A percentile compares a stretch with the other conserved stretches of the same genome.
Evolutionary conservation across 2,797 vertebrate species (phyloP).

Genomic region (Halcyon chelicuti): DNA sequence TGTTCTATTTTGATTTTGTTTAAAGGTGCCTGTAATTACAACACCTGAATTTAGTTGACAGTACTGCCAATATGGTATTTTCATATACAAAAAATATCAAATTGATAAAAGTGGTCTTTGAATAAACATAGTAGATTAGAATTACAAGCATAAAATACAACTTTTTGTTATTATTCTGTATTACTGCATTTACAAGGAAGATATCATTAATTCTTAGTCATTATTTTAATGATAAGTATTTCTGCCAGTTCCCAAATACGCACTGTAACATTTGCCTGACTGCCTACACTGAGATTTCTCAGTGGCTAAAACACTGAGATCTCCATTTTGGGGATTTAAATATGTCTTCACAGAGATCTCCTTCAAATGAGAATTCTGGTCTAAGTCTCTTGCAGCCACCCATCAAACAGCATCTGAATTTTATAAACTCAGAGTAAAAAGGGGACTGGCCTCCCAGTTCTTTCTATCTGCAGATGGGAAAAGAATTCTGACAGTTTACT

Average conservation of each 20-base stretch:
- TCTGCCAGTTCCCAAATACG: not conserved
- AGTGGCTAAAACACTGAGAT: not conserved
- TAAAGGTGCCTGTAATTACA: not conserved
- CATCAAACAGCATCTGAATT: not conserved
- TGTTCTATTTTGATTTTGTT: not conserved
- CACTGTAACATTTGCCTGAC: not conserved
- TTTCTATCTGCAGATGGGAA: not conserved
- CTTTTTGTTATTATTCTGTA: not conserved
- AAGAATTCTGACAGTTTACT: not conserved
- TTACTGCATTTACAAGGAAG: not conserved
- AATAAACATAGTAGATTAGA: not conserved
- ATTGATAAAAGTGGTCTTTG: not conserved
- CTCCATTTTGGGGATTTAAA: not conserved
- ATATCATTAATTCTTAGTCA: not conserved
- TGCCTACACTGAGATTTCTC: not conserved
- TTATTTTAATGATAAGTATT: not conserved
- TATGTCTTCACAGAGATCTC: not conserved
- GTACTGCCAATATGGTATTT: not conserved
- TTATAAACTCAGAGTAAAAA: not conserved
- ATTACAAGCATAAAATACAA: not conserved
- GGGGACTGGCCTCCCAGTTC: not conserved
- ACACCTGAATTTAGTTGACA: not conserved
- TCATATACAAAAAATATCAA: not conserved
- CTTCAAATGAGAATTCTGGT: not conserved
- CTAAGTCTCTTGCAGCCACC: not conserved